Evolutionary conservation across 2,113 vertebrate genomes (phyloP).

Genomic region (Thomomys bottae): DNA sequence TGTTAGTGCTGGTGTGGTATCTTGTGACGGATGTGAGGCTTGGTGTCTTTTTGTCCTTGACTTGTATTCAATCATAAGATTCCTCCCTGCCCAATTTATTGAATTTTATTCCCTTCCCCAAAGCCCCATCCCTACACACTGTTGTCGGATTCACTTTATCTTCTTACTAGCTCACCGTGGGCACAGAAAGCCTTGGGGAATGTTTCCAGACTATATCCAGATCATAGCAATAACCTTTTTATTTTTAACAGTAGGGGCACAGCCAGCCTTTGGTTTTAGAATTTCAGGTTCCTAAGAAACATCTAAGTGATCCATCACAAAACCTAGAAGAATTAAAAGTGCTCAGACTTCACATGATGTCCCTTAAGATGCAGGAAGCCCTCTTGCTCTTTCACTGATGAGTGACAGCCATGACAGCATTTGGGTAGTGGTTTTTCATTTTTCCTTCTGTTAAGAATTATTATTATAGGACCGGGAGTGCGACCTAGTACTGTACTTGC

Average conservation of each 20-base stretch:
- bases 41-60: not conserved
- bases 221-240: not conserved
- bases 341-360: not conserved
- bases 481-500: too few species aligned
- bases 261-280: not conserved
- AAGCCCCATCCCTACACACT: not conserved
- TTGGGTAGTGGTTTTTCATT: too few species aligned
- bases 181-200: not conserved
- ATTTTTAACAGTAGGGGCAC: not conserved
- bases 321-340: not conserved
- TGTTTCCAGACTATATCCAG: not conserved
- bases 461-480: too few species aligned
- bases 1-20: too few species aligned
- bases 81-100: not conserved
- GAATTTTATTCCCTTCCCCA: not conserved
- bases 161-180: not conserved
- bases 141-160: not conserved
- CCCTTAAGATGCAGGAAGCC: not conserved
- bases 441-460: too few species aligned
- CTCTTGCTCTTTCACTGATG: not conserved
- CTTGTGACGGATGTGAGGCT: not conserved
- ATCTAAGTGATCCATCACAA: not conserved
- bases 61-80: not conserved
- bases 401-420: accelerated
- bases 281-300: not conserved